Base-by-base conservation (phyloP, 2,797 vertebrate genomes). In the Melanotaenia parkinsoni region DNA sequence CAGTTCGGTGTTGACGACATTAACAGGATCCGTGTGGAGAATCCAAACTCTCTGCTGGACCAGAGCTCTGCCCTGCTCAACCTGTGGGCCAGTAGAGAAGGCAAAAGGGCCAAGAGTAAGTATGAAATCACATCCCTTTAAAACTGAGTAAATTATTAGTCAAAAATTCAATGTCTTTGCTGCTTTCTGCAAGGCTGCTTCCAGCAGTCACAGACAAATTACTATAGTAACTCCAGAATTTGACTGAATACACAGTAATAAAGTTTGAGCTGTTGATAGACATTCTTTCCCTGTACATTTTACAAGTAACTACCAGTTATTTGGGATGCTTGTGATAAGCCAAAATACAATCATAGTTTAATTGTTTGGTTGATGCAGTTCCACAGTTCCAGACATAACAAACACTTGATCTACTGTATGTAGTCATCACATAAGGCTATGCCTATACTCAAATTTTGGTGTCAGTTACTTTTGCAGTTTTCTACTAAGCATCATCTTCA, bases 1-100 rank as follows among this genome's bases (percentile, higher is more conserved):
- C 97, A 96, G 87, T 98, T 98, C 43, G 94, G 96, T 0, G 96
- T 97, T 75, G 98, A 98, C 2, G 98, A 99, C 82, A 98, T 99
- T 91, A 99, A 98, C 82, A 93, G 95, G 86, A 99, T 99, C 89
- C 96, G 98, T 1, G 97, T 97, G 37, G 98, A 99, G 90, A 98
- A 99, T 85, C 97, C 98, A 54, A 99, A 99, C 90, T 98, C 97
- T 2, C 92, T 99, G 58, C 85, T 98, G 91, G 98, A 99, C 81
- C 98, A 99, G 90, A 99, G 98, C 57, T 82, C 95, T 0, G 95
- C 97, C 32, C 90, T 99, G 67, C 93, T 99, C 75, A 97, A 94
- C 87, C 94, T 98, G 80, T 99, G 98, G 98, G 94, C 93, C 82
- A 84, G 92, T 81, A 95, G 97, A 0, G 97, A 98, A 84, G 97